Evolutionary conservation across 1,140 invertebrate species (phyloP).

Genomic region (Drosophila tani): DNA sequence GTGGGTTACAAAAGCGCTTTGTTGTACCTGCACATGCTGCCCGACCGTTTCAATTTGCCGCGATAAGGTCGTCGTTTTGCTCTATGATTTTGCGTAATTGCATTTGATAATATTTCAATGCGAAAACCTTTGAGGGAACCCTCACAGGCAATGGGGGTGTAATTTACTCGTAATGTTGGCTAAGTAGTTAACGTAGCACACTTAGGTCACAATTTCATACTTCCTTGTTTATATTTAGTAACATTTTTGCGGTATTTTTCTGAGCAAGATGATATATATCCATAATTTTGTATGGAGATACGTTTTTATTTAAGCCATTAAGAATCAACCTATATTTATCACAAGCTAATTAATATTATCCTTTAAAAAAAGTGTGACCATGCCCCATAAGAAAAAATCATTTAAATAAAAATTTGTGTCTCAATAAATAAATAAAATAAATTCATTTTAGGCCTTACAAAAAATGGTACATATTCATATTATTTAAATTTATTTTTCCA

Average conservation of each 20-base stretch:
- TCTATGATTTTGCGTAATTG: constrained; percentile 79
- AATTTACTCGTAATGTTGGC: neutral
- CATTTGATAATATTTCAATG: constrained; percentile 80
- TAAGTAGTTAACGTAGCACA: neutral
- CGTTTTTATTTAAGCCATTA: no score
- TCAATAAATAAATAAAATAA: no score
- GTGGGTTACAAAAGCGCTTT: constrained; percentile 77
- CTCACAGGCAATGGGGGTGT: constrained; percentile 15
- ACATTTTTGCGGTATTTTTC: neutral
- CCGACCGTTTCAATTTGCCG: constrained; percentile 62
- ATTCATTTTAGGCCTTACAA: no score
- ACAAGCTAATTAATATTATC: no score
- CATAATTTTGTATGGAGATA: neutral
- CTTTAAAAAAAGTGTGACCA: no score
- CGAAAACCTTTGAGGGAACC: constrained; percentile 33
- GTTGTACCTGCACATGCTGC: constrained; percentile 60
- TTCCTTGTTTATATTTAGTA: constrained; percentile 3
- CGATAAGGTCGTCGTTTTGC: constrained; percentile 81
- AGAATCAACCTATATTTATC: no score
- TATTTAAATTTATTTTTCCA: no score
- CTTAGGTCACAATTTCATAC: neutral
- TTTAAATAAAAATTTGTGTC: no score
- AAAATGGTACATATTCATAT: no score
- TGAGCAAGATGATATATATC: neutral
- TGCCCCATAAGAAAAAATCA: no score